A percentile compares a stretch with the other conserved stretches of the same genome.
Evolutionary conservation across 2,888 invertebrate genomes (phyloP).

Genomic region (Leptodirus hochenwartii): DNA sequence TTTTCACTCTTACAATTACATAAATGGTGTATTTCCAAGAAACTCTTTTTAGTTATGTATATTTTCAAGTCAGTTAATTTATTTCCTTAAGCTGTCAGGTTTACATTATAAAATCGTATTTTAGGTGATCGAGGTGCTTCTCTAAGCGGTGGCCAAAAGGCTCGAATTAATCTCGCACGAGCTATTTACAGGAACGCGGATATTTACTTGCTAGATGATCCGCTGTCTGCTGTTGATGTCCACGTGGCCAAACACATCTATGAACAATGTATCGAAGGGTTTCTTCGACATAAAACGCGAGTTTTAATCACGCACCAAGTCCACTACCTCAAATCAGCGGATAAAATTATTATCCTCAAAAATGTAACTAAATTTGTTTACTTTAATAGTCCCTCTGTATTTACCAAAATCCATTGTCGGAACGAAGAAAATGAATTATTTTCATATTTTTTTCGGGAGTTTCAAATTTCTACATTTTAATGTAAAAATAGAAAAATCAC

Average conservation of each 20-base stretch:
- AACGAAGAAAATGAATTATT: too few species aligned
- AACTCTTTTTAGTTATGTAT: too few species aligned
- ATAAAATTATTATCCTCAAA: conserved; percentile 43
- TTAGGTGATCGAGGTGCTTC: conserved; percentile 69
- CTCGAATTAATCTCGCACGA: conserved; percentile 49
- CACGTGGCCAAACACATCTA: conserved; percentile 63
- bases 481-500: too few species aligned
- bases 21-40: too few species aligned
- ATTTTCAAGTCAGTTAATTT: too few species aligned
- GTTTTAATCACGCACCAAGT: conserved; percentile 76
- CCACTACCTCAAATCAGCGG: conserved; percentile 54
- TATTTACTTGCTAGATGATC: conserved; percentile 70
- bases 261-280: conserved; percentile 54
- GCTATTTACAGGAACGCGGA: conserved; percentile 53
- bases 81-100: too few species aligned
- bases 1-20: too few species aligned
- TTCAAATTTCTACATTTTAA: too few species aligned
- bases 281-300: conserved; percentile 45
- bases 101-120: too few species aligned
- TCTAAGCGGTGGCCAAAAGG: conserved; percentile 67
- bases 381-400: too few species aligned
- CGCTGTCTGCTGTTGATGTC: conserved; percentile 71
- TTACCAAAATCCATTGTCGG: too few species aligned
- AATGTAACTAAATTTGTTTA: conserved; percentile 28
- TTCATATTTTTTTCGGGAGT: too few species aligned